These are phyloP conservation scores for Notarius lentiginosus DNA, from an alignment of 2,113 vertebrate genomes.

Conservation along the genomic window DNA sequence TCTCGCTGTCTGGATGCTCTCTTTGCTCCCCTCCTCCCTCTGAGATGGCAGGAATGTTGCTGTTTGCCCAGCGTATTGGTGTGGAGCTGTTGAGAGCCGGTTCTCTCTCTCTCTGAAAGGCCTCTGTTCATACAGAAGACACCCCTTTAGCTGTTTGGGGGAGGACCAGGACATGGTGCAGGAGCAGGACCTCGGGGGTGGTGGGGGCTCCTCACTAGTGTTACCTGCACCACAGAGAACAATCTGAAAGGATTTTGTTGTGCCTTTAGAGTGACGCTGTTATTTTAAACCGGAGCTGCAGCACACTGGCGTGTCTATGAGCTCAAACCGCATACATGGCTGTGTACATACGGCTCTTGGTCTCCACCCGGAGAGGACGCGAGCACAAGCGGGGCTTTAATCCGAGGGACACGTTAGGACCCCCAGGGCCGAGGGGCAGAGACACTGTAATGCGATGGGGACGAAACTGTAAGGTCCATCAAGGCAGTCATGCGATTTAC, in stretches of 20 bases:
- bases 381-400: conserved; percentile 43
- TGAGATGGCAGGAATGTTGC: conserved; percentile 48
- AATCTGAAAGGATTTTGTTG: conserved; percentile 54
- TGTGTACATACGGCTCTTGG: conserved; percentile 41
- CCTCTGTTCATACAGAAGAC: conserved; percentile 45
- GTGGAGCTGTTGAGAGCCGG: conserved; percentile 35
- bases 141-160: conserved; percentile 29
- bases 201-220: background rate
- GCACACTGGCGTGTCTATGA: conserved; percentile 46
- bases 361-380: conserved; percentile 18
- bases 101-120: conserved; percentile 32
- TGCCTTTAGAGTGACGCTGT: conserved; percentile 32
- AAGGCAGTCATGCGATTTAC: conserved; percentile 48
- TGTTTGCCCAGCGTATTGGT: conserved; percentile 50
- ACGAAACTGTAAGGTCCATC: conserved; percentile 48
- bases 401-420: conserved; percentile 8
- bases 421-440: conserved; percentile 26
- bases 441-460: conserved; percentile 11
- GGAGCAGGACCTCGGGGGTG: background rate
- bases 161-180: background rate
- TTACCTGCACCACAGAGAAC: conserved; percentile 36
- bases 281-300: conserved; percentile 46
- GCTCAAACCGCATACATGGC: conserved; percentile 35
- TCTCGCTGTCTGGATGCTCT: conserved; percentile 18
- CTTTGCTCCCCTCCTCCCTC: conserved; percentile 30